These are phyloP conservation scores for Myotis yumanensis DNA, from an alignment of 2,113 vertebrate species.

Conservation along the genomic window DNA sequence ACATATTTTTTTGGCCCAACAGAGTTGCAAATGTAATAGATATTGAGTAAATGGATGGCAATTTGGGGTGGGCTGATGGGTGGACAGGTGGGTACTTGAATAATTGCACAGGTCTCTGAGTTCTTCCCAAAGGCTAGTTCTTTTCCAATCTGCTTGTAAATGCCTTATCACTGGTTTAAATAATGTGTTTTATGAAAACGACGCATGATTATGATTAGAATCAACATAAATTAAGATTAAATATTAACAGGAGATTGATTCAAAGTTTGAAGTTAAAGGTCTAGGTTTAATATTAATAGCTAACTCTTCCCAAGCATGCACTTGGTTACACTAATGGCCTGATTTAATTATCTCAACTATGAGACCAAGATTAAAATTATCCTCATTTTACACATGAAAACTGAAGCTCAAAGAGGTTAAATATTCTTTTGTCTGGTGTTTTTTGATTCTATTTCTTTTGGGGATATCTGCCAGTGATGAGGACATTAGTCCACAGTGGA, in stretches of 20 bases:
- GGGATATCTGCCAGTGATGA: background rate
- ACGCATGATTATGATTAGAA: slow-evolving; percentile 29
- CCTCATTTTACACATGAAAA: background rate
- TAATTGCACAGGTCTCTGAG: background rate
- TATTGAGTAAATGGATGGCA: background rate
- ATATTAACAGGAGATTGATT: slow-evolving; percentile 37
- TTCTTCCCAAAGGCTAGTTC: slow-evolving; percentile 13
- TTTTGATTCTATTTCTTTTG: background rate
- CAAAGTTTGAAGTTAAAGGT: slow-evolving; percentile 1
- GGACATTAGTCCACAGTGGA: background rate
- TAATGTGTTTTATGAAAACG: slow-evolving; percentile 15
- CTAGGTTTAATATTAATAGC: slow-evolving; percentile 46
- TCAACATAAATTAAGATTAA: slow-evolving; percentile 55
- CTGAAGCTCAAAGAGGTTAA: background rate
- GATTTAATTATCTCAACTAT: background rate
- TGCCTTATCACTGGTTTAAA: slow-evolving; percentile 28
- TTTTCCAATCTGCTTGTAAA: background rate
- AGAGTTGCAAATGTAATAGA: background rate
- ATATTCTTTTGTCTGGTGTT: background rate
- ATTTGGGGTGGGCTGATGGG: background rate
- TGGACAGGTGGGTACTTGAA: background rate
- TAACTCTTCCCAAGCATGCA: background rate
- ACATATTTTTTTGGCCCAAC: background rate
- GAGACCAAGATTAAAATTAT: background rate
- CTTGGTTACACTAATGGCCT: background rate